Evolutionary conservation across 2,888 invertebrate species (phyloP), one percentile per base, ranked within the genome.

Genomic region (Crepidodera aurea): DNA sequence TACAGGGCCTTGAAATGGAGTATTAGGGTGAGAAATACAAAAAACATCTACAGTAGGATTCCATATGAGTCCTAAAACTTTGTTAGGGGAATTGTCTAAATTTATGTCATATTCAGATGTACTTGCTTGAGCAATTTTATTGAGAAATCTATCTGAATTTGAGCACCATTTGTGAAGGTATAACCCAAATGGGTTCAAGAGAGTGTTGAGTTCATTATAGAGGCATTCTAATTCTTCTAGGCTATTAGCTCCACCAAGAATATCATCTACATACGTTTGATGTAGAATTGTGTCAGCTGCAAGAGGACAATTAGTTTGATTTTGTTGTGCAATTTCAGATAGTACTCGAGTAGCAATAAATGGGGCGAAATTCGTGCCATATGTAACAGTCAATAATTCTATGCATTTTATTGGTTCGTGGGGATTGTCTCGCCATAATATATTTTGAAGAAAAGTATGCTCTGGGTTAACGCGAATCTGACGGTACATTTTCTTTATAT

Each of bases 291-390:
- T 27, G 7, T 42, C 3, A 13, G 37, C 13, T 19, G 57, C 57
- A 7, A 39, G 6, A 15, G 57, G 48, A 50, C 5, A 50, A n/a
- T 15, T 18, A 27, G 15, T 16, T n/a, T 16, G 10, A 18, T 50
- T 50, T n/a, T 29, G 6, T 3, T 25, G n/a, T 4, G 39, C 50
- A 12, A 65, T 39, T 22, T 59, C 18, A 27, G 48, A 12, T 19
- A 65, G 29, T 16, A 51, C 40, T 18, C 54, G 34, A 22, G 55
- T 62, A 19, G 61, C 62, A 10, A 62, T n/a, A 48, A 44, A 66
- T 3, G 66, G 64, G 7, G 55, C 64, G 8, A 19, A 50, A 15
- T 57, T 44, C 12, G 60, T 60, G 7, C 64, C 58, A 42, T 51
- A 64, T 1, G 53, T 61, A 1, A 64, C 51, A 8, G 61, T 64